Conservation (phyloP, 2,797 vertebrate species). For the Gorsachius magnificus region DNA sequence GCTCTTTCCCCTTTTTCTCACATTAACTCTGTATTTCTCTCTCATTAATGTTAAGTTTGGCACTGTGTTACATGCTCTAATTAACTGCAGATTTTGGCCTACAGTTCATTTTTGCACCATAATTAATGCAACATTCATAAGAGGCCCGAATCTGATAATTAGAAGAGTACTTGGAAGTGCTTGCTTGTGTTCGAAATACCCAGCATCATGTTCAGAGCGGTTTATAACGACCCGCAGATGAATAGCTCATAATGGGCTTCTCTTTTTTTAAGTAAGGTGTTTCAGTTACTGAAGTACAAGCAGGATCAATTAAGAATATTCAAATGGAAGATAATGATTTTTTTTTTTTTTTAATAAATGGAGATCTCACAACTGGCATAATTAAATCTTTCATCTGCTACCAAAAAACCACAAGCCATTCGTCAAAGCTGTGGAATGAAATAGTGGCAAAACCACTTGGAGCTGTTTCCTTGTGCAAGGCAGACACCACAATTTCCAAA, state of each 20-base stretch:
- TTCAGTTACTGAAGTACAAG: constrained; percentile 63
- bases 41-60: background rate
- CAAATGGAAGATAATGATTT: background rate
- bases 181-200: background rate
- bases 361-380: background rate
- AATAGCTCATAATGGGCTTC: background rate
- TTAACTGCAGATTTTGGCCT: constrained; percentile 62
- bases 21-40: background rate
- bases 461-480: background rate
- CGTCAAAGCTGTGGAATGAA: background rate
- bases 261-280: background rate
- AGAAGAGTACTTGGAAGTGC: constrained; percentile 6
- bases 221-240: background rate
- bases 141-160: constrained; percentile 29
- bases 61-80: constrained; percentile 44
- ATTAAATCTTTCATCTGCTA: background rate
- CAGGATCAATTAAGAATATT: constrained; percentile 44
- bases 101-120: constrained; percentile 43
- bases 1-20: background rate
- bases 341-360: background rate
- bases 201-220: background rate
- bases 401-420: background rate
- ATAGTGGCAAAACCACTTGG: background rate
- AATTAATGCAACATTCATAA: constrained; percentile 51
- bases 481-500: background rate